Evolutionary conservation across 37 sponge, comb jelly and placozoan genomes (phyloP), one percentile per base, ranked within the genome.

Genomic region (Cladorhizidae sp.): DNA sequence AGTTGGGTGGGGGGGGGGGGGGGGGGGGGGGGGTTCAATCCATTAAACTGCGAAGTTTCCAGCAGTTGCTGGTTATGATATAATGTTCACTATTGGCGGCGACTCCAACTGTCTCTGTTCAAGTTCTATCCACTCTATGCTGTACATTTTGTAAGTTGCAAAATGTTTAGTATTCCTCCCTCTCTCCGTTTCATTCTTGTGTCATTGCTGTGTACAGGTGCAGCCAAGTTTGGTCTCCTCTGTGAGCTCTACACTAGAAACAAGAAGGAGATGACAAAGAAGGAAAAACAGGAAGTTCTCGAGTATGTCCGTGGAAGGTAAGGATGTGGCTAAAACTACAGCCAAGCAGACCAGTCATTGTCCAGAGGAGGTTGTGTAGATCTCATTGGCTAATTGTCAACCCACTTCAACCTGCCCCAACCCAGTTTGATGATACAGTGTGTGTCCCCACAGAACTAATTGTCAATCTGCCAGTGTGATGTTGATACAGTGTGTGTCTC

Each of bases 221-320:
- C 61, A 0, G 45, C 88, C 55, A 88, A 75, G 72, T 80, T 89
- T 59, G 76, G 70, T 74, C 42, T 89, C 37, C 62, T 89, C 43
- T 89, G 85, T 80, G 80, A 89, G 40, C 67, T 84, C 23, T 89
- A 89, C 64, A 62, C 76, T 8, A 36, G 61, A 9, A 79, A 84
- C 76, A 89, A 80, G 77, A 74, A 80, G 39, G 90, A 74, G 32
- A 84, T 89, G 85, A 70, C 54, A n/a, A 79, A 80, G 51, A n/a
- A 62, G 5, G 90, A 89, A 49, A 80, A 70, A 42, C 80, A 76
- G 21, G 90, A 84, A 65, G 70, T 84, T 14, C 42, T 89, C 54
- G 81, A 84, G 42, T 84, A 89, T 49, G 39, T 84, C 23, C 73
- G 80, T 35, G 85, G 41, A 32, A 79, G 87, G 87, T 87, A 49